These are phyloP conservation scores for Microctonus aethiopoides DNA, from an alignment of 2,888 invertebrate genomes.

Conservation along the genomic window DNA sequence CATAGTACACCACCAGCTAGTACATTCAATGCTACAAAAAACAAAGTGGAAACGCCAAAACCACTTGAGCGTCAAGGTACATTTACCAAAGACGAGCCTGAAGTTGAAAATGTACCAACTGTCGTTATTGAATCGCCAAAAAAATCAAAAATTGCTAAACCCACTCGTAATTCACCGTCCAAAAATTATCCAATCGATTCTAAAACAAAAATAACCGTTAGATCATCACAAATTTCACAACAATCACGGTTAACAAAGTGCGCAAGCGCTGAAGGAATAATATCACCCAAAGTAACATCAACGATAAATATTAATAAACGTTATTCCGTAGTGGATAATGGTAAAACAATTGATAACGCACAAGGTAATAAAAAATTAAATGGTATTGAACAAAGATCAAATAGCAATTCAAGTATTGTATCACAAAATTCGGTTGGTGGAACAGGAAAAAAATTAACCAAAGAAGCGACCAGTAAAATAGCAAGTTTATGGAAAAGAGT, in stretches of 20 bases:
- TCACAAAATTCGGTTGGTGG: slow-evolving; percentile 63
- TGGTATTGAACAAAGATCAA: slow-evolving; percentile 65
- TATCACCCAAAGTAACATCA: slow-evolving; percentile 32
- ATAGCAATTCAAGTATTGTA: slow-evolving; percentile 73
- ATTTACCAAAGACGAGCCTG: slow-evolving; percentile 87
- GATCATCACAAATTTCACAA: slow-evolving; percentile 42
- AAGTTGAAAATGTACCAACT: slow-evolving; percentile 60
- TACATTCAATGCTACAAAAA: slow-evolving; percentile 40
- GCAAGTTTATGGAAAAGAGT: slow-evolving; percentile 85
- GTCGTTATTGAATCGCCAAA: slow-evolving; percentile 54
- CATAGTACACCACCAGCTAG: slow-evolving; percentile 51
- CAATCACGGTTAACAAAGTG: slow-evolving; percentile 49
- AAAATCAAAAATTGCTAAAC: slow-evolving; percentile 58
- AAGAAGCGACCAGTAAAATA: slow-evolving; percentile 82
- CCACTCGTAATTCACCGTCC: slow-evolving; percentile 52
- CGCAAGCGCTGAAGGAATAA: slow-evolving; percentile 50
- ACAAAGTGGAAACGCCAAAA: slow-evolving; percentile 45
- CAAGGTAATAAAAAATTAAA: slow-evolving; percentile 44
- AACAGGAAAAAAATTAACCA: slow-evolving; percentile 64
- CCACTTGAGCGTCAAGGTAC: slow-evolving; percentile 87
- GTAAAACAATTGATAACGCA: slow-evolving; percentile 37
- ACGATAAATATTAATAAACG: slow-evolving; percentile 22
- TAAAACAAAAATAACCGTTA: slow-evolving; percentile 52
- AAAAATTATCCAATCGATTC: slow-evolving; percentile 40
- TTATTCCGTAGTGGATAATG: slow-evolving; percentile 23